These are phyloP conservation scores for Trinectes maculatus DNA, from an alignment of 2,113 vertebrate genomes.

Conservation along the genomic window DNA sequence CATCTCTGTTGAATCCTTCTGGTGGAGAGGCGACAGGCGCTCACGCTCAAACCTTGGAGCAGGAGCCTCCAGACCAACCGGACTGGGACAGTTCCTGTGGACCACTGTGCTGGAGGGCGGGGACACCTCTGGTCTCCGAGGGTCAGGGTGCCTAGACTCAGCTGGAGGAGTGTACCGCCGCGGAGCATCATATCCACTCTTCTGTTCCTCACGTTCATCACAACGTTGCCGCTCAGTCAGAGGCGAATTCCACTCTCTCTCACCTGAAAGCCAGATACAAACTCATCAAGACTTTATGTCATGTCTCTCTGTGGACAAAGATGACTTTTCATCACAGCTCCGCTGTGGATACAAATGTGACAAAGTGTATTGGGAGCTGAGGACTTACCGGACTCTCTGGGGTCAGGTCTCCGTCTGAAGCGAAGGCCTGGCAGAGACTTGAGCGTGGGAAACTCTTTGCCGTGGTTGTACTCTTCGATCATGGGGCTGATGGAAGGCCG, in stretches of 20 bases:
- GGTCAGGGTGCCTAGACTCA: conserved; percentile 59
- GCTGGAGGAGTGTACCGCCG: conserved; percentile 75
- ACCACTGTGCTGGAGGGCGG: conserved; percentile 28
- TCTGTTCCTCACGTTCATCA: conserved; percentile 84
- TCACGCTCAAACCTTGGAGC: conserved; percentile 64
- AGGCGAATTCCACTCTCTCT: conserved; percentile 74
- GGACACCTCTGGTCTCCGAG: conserved; percentile 58
- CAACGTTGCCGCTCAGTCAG: conserved; percentile 75
- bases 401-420: conserved; percentile 76
- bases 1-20: conserved; percentile 62
- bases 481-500: conserved; percentile 47
- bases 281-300: conserved; percentile 13
- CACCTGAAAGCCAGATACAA: conserved; percentile 37
- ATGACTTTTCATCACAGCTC: no score
- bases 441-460: conserved; percentile 77
- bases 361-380: neutral
- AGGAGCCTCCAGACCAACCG: conserved; percentile 80
- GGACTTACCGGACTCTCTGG: conserved; percentile 75
- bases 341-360: no score
- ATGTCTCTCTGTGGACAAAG: no score
- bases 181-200: conserved; percentile 85
- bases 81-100: conserved; percentile 77
- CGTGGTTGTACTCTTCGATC: conserved; percentile 77
- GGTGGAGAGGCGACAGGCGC: conserved; percentile 65
- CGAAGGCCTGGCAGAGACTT: conserved; percentile 69